phyloP scores from a whole-genome alignment of 2,113 vertebrate species.

The Serinus canaria region DNA sequence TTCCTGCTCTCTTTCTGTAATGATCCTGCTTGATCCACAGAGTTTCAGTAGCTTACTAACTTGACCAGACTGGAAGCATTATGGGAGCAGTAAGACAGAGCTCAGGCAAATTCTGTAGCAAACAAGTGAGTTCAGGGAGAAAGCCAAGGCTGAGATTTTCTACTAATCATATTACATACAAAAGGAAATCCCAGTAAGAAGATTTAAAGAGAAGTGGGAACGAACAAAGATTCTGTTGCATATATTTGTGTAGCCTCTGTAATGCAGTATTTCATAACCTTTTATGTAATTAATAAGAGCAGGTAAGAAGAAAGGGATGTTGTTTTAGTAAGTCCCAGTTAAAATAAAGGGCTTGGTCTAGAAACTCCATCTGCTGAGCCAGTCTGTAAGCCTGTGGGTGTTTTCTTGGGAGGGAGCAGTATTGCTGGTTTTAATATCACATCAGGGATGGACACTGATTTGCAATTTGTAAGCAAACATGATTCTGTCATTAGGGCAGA shows the following conservation, averaged over 20 bases:
- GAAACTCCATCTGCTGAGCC: neutral
- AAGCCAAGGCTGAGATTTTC: neutral
- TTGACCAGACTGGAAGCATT: neutral
- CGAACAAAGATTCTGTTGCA: neutral
- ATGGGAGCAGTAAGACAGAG: neutral
- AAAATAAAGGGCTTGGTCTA: neutral
- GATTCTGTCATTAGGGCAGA: neutral
- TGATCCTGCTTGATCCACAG: neutral
- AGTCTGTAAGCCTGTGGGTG: neutral
- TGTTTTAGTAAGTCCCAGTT: neutral
- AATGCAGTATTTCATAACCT: neutral
- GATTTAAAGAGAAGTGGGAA: neutral
- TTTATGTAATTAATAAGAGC: neutral
- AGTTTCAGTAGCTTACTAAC: neutral
- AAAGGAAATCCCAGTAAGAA: neutral
- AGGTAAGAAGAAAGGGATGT: neutral
- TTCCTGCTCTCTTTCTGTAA: neutral
- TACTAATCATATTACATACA: neutral
- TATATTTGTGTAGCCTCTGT: neutral
- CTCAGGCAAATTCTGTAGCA: neutral
- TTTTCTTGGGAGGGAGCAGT: neutral
- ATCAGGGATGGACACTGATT: neutral
- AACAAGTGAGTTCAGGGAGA: neutral
- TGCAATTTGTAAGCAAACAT: neutral
- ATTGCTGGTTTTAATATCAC: neutral